These are phyloP conservation scores for Polymixis lichenea DNA, from an alignment of 2,888 invertebrate species.

Conservation along the genomic window DNA sequence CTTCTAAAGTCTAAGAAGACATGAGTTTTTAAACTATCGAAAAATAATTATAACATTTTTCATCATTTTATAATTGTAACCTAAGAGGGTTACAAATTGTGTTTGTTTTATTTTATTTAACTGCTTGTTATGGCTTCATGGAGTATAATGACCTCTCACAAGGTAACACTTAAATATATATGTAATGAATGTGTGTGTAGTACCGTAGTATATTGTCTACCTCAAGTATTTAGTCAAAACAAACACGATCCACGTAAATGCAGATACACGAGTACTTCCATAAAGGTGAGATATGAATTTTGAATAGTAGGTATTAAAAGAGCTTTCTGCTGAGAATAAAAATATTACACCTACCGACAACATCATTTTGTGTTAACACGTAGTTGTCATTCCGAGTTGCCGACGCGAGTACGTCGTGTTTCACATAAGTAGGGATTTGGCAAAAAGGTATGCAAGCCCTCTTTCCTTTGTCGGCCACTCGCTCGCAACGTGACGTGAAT, in stretches of 20 bases:
- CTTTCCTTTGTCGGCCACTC: slow-evolving; percentile 90
- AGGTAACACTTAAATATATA: background rate
- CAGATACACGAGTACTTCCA: slow-evolving; percentile 27
- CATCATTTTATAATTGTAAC: too few relatives aligned
- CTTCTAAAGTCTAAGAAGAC: too few relatives aligned
- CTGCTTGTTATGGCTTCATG: background rate
- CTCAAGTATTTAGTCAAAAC: slow-evolving; percentile 34
- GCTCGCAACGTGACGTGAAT: slow-evolving; percentile 88
- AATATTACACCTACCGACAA: slow-evolving; percentile 67
- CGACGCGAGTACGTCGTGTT: slow-evolving; percentile 84
- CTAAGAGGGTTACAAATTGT: too few relatives aligned
- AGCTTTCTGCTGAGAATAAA: slow-evolving; percentile 61
- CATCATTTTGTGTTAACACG: slow-evolving; percentile 77
- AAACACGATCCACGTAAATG: slow-evolving; percentile 36
- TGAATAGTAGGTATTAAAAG: slow-evolving; percentile 48
- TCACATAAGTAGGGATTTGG: slow-evolving; percentile 88
- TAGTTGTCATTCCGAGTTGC: slow-evolving; percentile 84
- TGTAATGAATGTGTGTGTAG: background rate
- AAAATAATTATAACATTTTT: too few relatives aligned
- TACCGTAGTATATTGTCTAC: background rate
- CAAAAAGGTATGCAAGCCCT: slow-evolving; percentile 90
- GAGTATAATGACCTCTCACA: background rate
- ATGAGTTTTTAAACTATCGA: too few relatives aligned
- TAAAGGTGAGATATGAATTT: slow-evolving; percentile 50
- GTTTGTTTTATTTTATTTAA: too few relatives aligned